Conservation (phyloP, 2,113 vertebrate species). For the Neolamprologus devosi region DNA sequence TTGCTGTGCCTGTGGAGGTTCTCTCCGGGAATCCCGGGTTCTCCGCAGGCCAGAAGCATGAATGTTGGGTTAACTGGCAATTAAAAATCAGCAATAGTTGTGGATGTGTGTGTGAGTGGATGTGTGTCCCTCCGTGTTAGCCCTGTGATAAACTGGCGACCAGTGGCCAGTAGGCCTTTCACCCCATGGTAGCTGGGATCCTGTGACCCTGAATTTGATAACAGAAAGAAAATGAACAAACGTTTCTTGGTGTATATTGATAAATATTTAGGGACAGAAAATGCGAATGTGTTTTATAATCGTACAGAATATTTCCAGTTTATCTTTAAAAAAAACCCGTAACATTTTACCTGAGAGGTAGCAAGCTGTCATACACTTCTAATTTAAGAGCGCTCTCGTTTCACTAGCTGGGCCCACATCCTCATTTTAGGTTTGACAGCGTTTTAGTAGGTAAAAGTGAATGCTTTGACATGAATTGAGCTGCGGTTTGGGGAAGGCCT, state of each 20-base stretch:
- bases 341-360: not conserved
- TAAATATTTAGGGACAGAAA: not conserved
- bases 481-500: not conserved
- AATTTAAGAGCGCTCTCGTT: not conserved
- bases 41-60: not conserved
- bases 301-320: not conserved
- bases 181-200: not conserved
- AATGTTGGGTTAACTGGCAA: not conserved
- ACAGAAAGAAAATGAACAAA: not conserved
- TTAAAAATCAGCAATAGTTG: not conserved
- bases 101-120: not conserved
- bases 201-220: not conserved
- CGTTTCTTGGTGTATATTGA: not conserved
- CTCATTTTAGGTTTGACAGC: not conserved
- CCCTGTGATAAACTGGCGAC: not conserved
- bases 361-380: not conserved
- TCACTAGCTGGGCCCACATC: not conserved
- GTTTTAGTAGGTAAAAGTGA: not conserved
- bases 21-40: not conserved
- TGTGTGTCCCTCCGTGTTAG: not conserved
- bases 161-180: not conserved
- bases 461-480: not conserved
- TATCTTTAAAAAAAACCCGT: rapidly evolving
- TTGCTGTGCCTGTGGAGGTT: not conserved
- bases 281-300: not conserved